These are phyloP conservation scores for Agonopterix heracliana DNA, from an alignment of 2,888 invertebrate genomes.

Conservation along the genomic window DNA sequence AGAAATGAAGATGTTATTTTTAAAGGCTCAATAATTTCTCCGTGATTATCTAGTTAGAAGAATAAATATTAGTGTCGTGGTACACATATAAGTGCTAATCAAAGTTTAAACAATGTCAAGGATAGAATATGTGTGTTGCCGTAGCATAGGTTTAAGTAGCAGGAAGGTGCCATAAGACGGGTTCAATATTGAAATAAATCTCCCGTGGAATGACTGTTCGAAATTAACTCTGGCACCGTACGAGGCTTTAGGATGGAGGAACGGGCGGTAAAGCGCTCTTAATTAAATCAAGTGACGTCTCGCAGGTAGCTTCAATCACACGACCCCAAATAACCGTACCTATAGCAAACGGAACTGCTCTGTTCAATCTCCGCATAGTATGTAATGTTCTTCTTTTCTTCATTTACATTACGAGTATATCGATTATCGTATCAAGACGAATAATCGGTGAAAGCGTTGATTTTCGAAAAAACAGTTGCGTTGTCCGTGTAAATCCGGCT, in stretches of 20 bases:
- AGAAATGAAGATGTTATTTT: not conserved
- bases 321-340: slow-evolving; percentile 65
- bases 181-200: slow-evolving; percentile 69
- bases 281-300: slow-evolving; percentile 76
- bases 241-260: slow-evolving; percentile 59
- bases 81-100: too few species aligned
- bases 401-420: too few species aligned
- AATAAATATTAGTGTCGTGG: not conserved
- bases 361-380: slow-evolving; percentile 19
- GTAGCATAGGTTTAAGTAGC: too few species aligned
- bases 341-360: slow-evolving; percentile 46
- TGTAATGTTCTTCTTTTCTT: too few species aligned
- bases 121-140: too few species aligned
- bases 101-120: too few species aligned
- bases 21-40: not conserved
- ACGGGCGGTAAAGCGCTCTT: slow-evolving; percentile 72
- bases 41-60: not conserved
- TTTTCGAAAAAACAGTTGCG: too few species aligned
- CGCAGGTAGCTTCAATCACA: slow-evolving; percentile 71
- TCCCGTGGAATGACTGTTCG: slow-evolving; percentile 56
- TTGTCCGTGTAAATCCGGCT: too few species aligned
- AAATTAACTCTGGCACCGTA: slow-evolving; percentile 60
- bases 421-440: too few species aligned
- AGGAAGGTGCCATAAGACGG: slow-evolving; percentile 13
- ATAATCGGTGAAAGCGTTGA: too few species aligned